Conservation (phyloP, 2,888 invertebrate species). For the Noctua comes region DNA sequence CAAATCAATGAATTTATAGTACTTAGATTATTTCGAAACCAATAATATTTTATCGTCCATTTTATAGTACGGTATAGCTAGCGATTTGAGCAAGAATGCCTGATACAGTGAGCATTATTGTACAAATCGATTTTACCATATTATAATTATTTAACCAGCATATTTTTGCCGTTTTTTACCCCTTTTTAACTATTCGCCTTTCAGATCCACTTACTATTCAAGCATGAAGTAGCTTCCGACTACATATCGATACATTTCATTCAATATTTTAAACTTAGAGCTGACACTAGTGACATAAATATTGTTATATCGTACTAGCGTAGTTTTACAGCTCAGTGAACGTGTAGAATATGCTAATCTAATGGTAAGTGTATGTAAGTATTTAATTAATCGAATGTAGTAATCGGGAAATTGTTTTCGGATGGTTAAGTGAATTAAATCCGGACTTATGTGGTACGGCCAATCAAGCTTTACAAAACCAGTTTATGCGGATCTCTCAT, state of each 20-base stretch:
- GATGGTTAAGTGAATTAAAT: background rate
- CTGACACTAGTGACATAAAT: conserved; percentile 39
- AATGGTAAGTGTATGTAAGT: conserved; percentile 56
- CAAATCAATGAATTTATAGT: conserved; percentile 19
- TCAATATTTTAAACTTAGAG: conserved; percentile 55
- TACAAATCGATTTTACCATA: conserved; percentile 19
- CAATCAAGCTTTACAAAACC: too few species aligned
- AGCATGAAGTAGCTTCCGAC: conserved; percentile 59
- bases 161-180: conserved; percentile 30
- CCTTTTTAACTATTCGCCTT: conserved; percentile 42
- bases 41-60: conserved; percentile 15
- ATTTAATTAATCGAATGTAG: conserved; percentile 31
- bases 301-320: conserved; percentile 52
- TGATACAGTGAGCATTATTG: conserved; percentile 17
- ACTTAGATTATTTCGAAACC: conserved; percentile 32
- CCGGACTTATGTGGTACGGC: background rate
- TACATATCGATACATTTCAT: conserved; percentile 56
- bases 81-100: conserved; percentile 24
- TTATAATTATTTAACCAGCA: conserved; percentile 33
- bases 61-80: conserved; percentile 7
- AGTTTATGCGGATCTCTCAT: too few species aligned
- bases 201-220: conserved; percentile 50
- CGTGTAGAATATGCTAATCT: conserved; percentile 28
- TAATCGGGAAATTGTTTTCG: conserved; percentile 16
- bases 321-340: conserved; percentile 59